Evolutionary conservation across 1,140 invertebrate species (phyloP).

Genomic region (Mamestra configurata): DNA sequence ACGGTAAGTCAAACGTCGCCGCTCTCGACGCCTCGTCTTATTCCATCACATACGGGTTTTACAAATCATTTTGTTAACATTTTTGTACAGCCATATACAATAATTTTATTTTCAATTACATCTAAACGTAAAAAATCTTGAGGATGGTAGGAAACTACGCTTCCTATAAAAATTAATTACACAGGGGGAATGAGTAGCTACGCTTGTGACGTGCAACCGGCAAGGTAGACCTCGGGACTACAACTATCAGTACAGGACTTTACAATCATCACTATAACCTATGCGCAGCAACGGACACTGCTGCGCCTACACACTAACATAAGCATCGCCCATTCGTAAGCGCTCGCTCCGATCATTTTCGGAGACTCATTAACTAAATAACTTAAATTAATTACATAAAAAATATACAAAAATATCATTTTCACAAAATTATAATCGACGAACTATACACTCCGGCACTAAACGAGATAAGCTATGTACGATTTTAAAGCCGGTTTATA

Average conservation of each 20-base stretch:
- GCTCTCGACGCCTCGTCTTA: constrained; percentile 78
- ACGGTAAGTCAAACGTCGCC: constrained; percentile 71
- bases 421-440: constrained; percentile 85
- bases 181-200: constrained; percentile 86
- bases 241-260: constrained; percentile 85
- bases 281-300: constrained; percentile 51
- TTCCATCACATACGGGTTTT: constrained; percentile 87
- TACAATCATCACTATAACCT: constrained; percentile 87
- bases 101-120: constrained; percentile 88
- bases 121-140: constrained; percentile 87
- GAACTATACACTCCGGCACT: constrained; percentile 86
- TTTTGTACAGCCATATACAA: constrained; percentile 89
- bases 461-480: constrained; percentile 85
- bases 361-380: constrained; percentile 81
- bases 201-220: constrained; percentile 85
- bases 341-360: constrained; percentile 67
- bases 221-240: constrained; percentile 84
- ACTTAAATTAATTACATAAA: constrained; percentile 86
- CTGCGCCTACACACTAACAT: constrained; percentile 69
- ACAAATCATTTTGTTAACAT: constrained; percentile 88
- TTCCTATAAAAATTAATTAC: constrained; percentile 87
- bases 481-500: constrained; percentile 82
- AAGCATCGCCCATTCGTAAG: constrained; percentile 78
- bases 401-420: constrained; percentile 88
- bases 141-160: constrained; percentile 87